Evolutionary conservation across 30 jellyfish, hydroid and myxozoan genomes (phyloP).

Genomic region (Turritopsis rubra): DNA sequence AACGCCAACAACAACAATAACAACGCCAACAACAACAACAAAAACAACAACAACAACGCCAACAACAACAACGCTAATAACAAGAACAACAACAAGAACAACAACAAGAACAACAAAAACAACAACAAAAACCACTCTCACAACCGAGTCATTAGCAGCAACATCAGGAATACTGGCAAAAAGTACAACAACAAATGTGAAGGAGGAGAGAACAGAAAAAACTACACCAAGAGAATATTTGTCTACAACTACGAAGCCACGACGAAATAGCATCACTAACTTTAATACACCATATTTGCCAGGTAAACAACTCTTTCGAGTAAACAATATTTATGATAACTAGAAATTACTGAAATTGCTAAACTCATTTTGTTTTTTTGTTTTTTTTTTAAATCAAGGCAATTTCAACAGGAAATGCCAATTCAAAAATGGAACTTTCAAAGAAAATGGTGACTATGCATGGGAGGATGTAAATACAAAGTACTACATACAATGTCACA

Average conservation of each 20-base stretch:
- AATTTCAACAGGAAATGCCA: neutral
- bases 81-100: neutral
- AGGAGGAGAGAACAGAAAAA: neutral
- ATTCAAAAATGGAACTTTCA: neutral
- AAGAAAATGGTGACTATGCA: neutral
- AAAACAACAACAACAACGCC: neutral
- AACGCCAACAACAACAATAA: neutral
- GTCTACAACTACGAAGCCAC: neutral
- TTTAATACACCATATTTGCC: neutral
- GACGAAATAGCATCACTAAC: neutral
- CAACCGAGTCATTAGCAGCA: neutral
- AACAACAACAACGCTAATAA: neutral
- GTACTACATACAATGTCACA: neutral
- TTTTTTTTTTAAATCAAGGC: neutral
- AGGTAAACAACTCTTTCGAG: neutral
- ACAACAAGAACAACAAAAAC: neutral
- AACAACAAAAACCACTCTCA: neutral
- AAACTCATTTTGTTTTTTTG: neutral
- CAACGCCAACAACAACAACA: neutral
- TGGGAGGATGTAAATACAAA: neutral
- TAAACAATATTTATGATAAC: too few species aligned
- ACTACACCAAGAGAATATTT: too few species aligned
- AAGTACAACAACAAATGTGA: neutral
- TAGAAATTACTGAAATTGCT: neutral
- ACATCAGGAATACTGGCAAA: neutral